Evolutionary conservation across 2,888 invertebrate species (phyloP).

Genomic region (Philopedon plagiatum): DNA sequence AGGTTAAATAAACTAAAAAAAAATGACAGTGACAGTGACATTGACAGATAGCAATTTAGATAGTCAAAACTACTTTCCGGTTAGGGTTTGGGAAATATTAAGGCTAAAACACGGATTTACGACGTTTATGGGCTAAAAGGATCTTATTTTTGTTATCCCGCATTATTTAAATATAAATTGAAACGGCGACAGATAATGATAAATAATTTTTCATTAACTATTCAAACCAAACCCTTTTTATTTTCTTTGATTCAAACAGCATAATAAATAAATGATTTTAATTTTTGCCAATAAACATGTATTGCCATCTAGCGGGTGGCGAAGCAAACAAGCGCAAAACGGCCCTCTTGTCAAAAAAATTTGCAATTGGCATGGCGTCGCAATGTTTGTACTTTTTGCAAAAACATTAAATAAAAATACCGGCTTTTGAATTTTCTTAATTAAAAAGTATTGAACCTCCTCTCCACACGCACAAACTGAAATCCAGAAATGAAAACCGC

Average conservation of each 20-base stretch:
- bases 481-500: neutral
- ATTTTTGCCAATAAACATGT: neutral
- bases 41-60: neutral
- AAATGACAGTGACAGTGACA: conserved; percentile 4
- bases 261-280: too few species aligned
- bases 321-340: neutral
- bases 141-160: too few species aligned
- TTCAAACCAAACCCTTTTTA: too few species aligned
- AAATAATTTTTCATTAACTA: too few species aligned
- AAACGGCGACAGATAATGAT: too few species aligned
- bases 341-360: conserved; percentile 51
- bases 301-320: conserved; percentile 35
- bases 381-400: conserved; percentile 59
- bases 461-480: neutral
- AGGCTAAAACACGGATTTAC: too few species aligned
- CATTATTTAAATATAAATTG: too few species aligned
- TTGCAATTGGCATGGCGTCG: conserved; percentile 57
- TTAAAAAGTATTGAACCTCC: neutral
- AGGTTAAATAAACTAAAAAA: conserved; percentile 30
- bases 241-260: too few species aligned
- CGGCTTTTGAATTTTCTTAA: conserved; percentile 32
- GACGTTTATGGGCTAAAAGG: too few species aligned
- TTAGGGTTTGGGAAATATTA: neutral
- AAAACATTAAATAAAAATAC: conserved; percentile 23
- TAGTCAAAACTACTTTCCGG: neutral